These are phyloP conservation scores for Morelia viridis DNA, from an alignment of 2,797 vertebrate genomes.

Conservation along the genomic window DNA sequence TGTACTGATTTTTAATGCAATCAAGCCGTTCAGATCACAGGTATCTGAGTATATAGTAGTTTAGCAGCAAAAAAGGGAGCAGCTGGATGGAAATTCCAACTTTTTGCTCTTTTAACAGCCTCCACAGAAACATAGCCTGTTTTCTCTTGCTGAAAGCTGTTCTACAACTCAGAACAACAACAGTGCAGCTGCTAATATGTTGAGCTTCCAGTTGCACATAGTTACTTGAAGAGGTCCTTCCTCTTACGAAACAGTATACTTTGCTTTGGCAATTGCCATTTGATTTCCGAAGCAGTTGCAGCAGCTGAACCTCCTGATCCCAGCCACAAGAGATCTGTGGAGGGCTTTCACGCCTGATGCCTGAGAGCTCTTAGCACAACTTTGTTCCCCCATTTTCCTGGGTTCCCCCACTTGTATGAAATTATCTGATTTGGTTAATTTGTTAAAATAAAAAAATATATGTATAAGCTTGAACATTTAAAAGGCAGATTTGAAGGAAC, in stretches of 20 bases:
- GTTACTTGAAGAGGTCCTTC: conserved; percentile 25
- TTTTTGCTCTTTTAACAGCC: conserved; percentile 40
- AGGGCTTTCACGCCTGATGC: conserved; percentile 31
- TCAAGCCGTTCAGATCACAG: conserved; percentile 42
- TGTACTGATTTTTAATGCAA: neutral
- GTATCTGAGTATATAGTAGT: conserved; percentile 30
- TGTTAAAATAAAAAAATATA: neutral
- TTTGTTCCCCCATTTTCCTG: neutral
- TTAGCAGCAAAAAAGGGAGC: conserved; percentile 33
- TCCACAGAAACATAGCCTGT: conserved; percentile 41
- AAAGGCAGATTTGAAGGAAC: neutral
- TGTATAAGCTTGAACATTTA: neutral
- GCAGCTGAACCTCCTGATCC: neutral
- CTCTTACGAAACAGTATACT: conserved; percentile 5
- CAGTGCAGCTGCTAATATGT: conserved; percentile 45
- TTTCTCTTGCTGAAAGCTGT: conserved; percentile 46
- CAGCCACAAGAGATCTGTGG: neutral
- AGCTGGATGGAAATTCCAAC: neutral
- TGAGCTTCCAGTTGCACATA: conserved; percentile 54
- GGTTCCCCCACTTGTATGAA: neutral
- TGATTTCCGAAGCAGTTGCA: neutral
- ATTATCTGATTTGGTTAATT: neutral
- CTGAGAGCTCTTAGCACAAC: conserved; percentile 49
- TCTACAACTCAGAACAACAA: neutral
- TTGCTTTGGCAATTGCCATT: conserved; percentile 39